Percentiles rank a stretch among this genome's conserved stretches.
Evolutionary conservation across 2,113 vertebrate genomes (phyloP).

Genomic region (Rhea americana): DNA sequence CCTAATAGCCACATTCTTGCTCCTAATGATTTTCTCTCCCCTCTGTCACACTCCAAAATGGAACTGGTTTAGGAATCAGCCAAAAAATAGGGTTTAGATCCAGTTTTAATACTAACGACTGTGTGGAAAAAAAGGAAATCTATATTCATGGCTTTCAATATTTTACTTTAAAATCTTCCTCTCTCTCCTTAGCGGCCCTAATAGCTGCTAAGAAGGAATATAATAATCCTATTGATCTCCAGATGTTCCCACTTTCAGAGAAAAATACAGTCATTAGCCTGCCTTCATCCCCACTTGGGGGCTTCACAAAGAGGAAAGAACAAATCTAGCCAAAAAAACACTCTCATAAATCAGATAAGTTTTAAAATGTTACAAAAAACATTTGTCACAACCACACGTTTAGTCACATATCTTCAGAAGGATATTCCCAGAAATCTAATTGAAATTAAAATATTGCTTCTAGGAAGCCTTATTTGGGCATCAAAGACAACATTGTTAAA

Average conservation of each 20-base stretch:
- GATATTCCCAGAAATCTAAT: not conserved
- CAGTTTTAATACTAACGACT: not conserved
- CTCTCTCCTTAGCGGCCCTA: slow-evolving; percentile 11
- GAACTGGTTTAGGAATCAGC: not conserved
- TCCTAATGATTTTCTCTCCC: not conserved
- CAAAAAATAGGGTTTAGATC: not conserved
- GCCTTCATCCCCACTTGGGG: not conserved
- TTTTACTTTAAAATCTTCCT: not conserved
- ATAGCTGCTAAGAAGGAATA: not conserved
- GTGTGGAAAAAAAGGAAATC: not conserved
- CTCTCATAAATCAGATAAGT: not conserved
- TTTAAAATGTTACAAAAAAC: not conserved
- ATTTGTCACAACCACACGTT: not conserved
- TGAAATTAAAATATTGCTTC: not conserved
- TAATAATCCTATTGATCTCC: not conserved
- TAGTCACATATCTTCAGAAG: not conserved
- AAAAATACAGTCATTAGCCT: not conserved
- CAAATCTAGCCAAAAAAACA: not conserved
- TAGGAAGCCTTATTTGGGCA: not conserved
- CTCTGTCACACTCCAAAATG: not conserved
- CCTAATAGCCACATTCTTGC: not conserved
- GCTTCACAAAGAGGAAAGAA: not conserved
- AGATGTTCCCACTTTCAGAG: not conserved
- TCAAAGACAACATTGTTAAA: not conserved
- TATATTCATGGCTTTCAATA: not conserved